A percentile compares a stretch with the other conserved stretches of the same genome.
These are phyloP conservation scores for Rostratula benghalensis DNA, from an alignment of 2,113 vertebrate species.

Conservation along the genomic window DNA sequence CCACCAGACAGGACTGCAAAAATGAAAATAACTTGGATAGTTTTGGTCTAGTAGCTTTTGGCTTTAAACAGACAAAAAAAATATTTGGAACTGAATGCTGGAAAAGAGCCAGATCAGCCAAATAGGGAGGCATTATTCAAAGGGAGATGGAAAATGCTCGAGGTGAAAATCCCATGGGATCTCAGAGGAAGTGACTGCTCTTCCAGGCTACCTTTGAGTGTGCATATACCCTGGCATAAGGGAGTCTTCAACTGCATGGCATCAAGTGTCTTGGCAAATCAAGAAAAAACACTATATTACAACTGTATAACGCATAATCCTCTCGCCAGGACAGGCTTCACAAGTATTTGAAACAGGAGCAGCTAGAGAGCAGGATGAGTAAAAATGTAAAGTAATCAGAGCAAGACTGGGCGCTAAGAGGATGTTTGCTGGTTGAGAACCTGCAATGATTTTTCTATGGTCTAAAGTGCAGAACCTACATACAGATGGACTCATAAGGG, in stretches of 20 bases:
- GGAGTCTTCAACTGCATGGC: neutral
- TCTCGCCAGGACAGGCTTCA: neutral
- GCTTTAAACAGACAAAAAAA: too few species aligned
- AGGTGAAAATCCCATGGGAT: neutral
- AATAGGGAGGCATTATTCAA: neutral
- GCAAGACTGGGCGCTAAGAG: neutral
- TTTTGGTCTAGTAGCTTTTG: neutral
- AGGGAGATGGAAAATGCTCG: neutral
- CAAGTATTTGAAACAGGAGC: neutral
- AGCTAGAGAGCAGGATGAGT: neutral
- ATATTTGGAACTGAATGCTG: neutral
- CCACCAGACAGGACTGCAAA: neutral
- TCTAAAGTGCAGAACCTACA: neutral
- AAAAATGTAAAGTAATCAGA: neutral
- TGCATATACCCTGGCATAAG: neutral
- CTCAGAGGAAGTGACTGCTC: neutral
- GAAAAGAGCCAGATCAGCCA: neutral
- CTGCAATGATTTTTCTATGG: neutral
- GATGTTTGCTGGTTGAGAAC: neutral
- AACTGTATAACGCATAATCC: neutral
- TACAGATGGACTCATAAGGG: neutral
- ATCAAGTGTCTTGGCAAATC: neutral
- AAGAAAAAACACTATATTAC: neutral
- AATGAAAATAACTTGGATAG: neutral
- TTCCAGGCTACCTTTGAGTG: neutral